Base-by-base conservation (phyloP, 2,888 invertebrate species). In the Mayetiola destructor region DNA sequence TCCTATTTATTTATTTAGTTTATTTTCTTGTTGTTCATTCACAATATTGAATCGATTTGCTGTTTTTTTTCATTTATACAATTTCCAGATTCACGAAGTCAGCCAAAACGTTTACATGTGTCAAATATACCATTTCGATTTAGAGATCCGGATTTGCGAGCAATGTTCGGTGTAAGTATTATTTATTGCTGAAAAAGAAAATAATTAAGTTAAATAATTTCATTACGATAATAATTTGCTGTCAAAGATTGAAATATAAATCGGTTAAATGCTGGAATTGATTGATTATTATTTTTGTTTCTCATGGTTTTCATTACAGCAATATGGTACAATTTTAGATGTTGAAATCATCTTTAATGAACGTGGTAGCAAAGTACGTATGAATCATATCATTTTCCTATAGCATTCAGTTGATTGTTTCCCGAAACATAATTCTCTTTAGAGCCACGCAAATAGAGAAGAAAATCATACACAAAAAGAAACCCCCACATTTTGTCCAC, bases 281-380 rank as follows among this genome's bases (percentile, higher is more conserved):
- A 8, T 8, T 30, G 20, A 30, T 54, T n/a, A 36, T 35, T 55
- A 36, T 55, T 32, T 20, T n/a, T 30, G 35, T 23, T 18, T 54
- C 16, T 23, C 36, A 14, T 16, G 9, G 39, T 16, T 42, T 37
- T 59, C 70, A 73, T 83, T 85, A 71, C 82, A 95, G 93, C 94
- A 95, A 87, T 97, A 90, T 79, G 97, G 97, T 73, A 85, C 88
- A 69, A 97, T 99, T 74, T 82, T 96, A 75, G 97, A 97, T 78
- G 97, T 96, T 76, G 97, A 99, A 84, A 99, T 97, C 70, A 97
- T 97, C 75, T 99, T 97, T 82, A 99, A 99, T 77, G 97, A 99
- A 79, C 82, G 97, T 66, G 99, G 97, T 75, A 96, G 96, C 67
- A 99, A 99, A 93, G 97, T 97, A 87, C 85, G 91, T 74, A 36